These are phyloP conservation scores for Enteromius thamalakanensis DNA, from an alignment of 2,797 vertebrate genomes.

Conservation along the genomic window DNA sequence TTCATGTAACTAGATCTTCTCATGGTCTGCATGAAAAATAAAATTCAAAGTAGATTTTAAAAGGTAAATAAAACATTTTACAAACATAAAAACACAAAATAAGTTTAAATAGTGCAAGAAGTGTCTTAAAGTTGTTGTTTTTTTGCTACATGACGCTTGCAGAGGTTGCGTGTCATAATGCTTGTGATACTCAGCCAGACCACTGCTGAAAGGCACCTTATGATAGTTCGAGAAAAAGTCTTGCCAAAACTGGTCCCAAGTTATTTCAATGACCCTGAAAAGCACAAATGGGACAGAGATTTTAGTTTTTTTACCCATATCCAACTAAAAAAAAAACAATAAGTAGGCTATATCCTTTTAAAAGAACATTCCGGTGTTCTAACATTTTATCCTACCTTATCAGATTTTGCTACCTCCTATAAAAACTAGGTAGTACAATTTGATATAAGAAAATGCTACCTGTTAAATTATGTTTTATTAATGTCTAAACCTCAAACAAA, in stretches of 20 bases:
- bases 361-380: background rate
- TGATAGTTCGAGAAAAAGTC: slow-evolving; percentile 41
- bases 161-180: slow-evolving; percentile 64
- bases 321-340: too few relatives aligned
- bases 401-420: too few relatives aligned
- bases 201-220: slow-evolving; percentile 63
- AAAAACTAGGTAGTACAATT: too few relatives aligned
- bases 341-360: background rate
- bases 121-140: slow-evolving; percentile 70
- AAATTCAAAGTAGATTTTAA: background rate
- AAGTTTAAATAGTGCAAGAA: slow-evolving; percentile 81
- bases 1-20: slow-evolving; percentile 7
- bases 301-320: background rate
- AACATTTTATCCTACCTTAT: too few relatives aligned
- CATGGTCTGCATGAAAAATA: slow-evolving; percentile 18
- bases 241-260: slow-evolving; percentile 30
- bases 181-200: slow-evolving; percentile 53
- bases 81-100: slow-evolving; percentile 47
- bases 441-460: too few relatives aligned
- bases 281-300: slow-evolving; percentile 17
- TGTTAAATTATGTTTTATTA: too few relatives aligned
- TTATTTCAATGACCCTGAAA: slow-evolving; percentile 63
- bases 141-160: slow-evolving; percentile 80
- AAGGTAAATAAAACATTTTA: slow-evolving; percentile 21
- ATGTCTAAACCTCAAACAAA: too few relatives aligned